Conservation (phyloP, 2,797 vertebrate species). For the Fistularia commersonii region DNA sequence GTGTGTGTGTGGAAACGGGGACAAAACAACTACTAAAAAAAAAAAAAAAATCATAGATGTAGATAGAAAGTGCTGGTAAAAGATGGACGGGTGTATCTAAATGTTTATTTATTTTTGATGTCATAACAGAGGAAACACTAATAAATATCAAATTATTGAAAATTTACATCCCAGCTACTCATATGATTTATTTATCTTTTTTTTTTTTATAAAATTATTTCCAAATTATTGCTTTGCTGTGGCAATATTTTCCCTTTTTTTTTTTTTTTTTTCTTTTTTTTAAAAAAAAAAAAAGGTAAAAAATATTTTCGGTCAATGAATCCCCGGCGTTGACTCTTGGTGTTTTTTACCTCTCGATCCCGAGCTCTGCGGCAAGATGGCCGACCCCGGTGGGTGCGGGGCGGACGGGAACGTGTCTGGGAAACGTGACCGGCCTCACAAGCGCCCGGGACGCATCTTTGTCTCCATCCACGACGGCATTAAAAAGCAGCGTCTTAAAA, state of each 20-base stretch:
- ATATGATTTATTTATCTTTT: conserved; percentile 4
- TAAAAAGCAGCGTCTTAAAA: conserved; percentile 74
- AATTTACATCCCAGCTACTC: conserved; percentile 40
- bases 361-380: conserved; percentile 32
- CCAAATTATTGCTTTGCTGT: not conserved
- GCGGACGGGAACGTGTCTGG: conserved; percentile 45
- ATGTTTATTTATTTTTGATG: conserved; percentile 79
- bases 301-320: too few species aligned
- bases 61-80: conserved; percentile 38
- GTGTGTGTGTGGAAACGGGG: too few species aligned
- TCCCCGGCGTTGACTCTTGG: too few species aligned
- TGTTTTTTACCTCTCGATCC: too few species aligned
- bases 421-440: conserved; percentile 71
- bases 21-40: too few species aligned
- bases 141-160: conserved; percentile 47
- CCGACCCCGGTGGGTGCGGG: conserved; percentile 19
- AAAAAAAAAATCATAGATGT: conserved; percentile 33
- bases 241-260: not conserved
- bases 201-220: too few species aligned
- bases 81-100: conserved; percentile 61
- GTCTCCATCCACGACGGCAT: conserved; percentile 49
- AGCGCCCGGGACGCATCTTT: conserved; percentile 70
- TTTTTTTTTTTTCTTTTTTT: too few species aligned
- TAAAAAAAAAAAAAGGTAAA: too few species aligned
- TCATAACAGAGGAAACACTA: conserved; percentile 57